A percentile compares a stretch with the other conserved stretches of the same genome.
Conservation (phyloP, 1,140 invertebrate genomes). For the Bombus affinis region DNA sequence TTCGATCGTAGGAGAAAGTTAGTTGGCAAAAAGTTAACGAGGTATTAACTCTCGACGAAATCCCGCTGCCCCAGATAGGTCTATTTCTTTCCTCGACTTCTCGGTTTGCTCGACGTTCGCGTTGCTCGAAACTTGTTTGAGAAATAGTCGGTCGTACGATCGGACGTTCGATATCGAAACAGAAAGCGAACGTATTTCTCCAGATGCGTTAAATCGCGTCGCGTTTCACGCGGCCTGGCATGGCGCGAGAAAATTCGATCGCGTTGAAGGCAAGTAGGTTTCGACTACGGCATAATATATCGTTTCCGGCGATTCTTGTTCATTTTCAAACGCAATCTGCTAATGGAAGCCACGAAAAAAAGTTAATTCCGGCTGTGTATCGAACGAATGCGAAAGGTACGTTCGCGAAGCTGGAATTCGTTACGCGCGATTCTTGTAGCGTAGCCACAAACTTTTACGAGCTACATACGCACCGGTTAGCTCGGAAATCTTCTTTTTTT, state of each 20-base stretch:
- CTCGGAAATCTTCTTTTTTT: neutral
- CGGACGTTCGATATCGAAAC: no score
- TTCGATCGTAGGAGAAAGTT: no score
- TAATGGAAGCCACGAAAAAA: constrained; percentile 34
- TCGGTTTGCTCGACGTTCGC: no score
- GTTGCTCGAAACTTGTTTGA: no score
- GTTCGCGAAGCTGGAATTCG: neutral
- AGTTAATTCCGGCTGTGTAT: constrained; percentile 14
- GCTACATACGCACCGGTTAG: no score
- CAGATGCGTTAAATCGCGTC: neutral
- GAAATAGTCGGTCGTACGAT: no score
- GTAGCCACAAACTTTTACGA: neutral
- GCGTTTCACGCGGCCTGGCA: neutral
- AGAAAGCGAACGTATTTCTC: no score
- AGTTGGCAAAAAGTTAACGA: no score
- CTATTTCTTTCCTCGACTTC: no score
- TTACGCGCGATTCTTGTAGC: neutral
- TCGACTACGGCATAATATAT: neutral
- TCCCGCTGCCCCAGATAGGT: no score
- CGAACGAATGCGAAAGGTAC: neutral
- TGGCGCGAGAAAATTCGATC: neutral
- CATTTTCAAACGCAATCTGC: constrained; percentile 33
- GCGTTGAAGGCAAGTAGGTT: neutral
- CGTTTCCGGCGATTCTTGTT: neutral
- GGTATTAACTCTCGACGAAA: no score